Percentiles rank a stretch among this genome's conserved stretches.
Evolutionary conservation across 2,888 invertebrate genomes (phyloP).

Genomic region (Xylota segnis): DNA sequence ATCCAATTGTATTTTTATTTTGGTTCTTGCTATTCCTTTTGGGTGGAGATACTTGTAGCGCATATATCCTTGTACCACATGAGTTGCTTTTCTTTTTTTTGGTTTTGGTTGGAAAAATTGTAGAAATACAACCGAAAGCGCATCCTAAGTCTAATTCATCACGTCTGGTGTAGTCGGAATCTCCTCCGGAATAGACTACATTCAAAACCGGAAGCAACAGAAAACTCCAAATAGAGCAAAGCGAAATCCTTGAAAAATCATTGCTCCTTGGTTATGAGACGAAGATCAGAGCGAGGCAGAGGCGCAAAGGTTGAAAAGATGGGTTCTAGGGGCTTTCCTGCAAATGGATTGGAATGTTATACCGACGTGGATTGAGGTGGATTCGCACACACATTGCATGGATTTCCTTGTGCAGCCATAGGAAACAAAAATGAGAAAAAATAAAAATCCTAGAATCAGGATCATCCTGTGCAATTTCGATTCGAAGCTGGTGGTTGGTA

Average conservation of each 20-base stretch:
- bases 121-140: conserved; percentile 43
- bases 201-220: conserved; percentile 67
- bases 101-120: conserved; percentile 8
- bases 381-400: conserved; percentile 65
- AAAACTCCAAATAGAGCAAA: conserved; percentile 43
- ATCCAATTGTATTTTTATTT: conserved; percentile 64
- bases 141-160: conserved; percentile 74
- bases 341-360: conserved; percentile 72
- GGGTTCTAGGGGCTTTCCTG: conserved; percentile 14
- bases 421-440: neutral
- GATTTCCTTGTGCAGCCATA: conserved; percentile 53
- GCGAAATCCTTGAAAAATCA: conserved; percentile 63
- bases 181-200: conserved; percentile 68
- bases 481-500: conserved; percentile 44
- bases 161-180: conserved; percentile 66
- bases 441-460: conserved; percentile 46
- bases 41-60: conserved; percentile 15
- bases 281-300: neutral
- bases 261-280: conserved; percentile 65
- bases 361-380: conserved; percentile 58
- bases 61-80: conserved; percentile 48
- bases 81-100: conserved; percentile 8
- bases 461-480: conserved; percentile 65
- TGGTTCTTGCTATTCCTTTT: conserved; percentile 32
- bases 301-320: neutral